Evolutionary conservation across 2,797 vertebrate species (phyloP), one percentile per base, ranked within the genome.

Genomic region (Alcedo quadribrachys): DNA sequence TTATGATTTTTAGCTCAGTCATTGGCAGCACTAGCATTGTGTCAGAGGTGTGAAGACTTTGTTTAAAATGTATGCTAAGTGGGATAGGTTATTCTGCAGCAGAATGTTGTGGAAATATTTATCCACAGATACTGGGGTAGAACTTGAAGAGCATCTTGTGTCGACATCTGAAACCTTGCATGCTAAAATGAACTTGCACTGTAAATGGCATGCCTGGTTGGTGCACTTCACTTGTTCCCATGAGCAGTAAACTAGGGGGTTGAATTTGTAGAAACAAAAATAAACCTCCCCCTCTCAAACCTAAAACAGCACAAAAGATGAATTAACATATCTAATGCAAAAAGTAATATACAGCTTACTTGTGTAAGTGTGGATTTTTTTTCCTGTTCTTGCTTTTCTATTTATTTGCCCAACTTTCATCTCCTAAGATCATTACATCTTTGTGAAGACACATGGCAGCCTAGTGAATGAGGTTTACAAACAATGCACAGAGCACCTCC

Each of bases 321-420:
- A 62, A 51, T 51, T 63, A 67, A 40, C 7, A 3, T 32, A 42
- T n/a, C 27, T 54, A 82, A 73, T 58, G 24, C 43, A 81, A 74
- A 21, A 42, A 45, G 40, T 60, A 15, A 37, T 7, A 8, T 33
- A 53, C 43, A 54, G 25, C 14, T 75, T 70, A 37, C 37, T 57
- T 67, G 37, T 9, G 7, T 74, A 82, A 78, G 7, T 30, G 11
- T 6, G 11, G 9, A 0, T 3, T 40, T 57, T 65, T 0, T 2
- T 45, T 57, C 15, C 15, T 60, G 18, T 43, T 77, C 25, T 40
- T 77, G 28, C 25, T 58, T 15, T 81, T 66, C 28, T 37, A 2
- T 53, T 28, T 67, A 33, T 45, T 60, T 87, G 46, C 9, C 30
- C 11, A 35, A 30, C 19, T 55, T 76, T 71, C 2, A 14, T 63